Base-by-base conservation (phyloP, 2,888 invertebrate genomes). In the Ceriagrion tenellum region DNA sequence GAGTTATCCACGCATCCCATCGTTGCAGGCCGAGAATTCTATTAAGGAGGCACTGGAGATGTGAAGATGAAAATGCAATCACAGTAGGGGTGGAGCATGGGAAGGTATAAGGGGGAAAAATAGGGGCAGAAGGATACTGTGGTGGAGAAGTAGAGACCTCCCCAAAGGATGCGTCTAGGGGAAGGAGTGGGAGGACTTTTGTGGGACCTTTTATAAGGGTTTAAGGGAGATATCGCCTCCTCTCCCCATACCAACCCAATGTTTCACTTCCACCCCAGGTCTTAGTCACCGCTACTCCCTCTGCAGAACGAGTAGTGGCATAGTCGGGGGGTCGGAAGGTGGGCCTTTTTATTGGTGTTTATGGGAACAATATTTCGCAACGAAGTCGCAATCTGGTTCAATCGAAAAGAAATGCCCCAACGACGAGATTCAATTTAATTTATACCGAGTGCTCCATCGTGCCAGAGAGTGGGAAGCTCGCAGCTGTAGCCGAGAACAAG, bases 321-420 rank as follows among this genome's bases (percentile, higher is more conserved):
- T 47, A 47, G 47, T 10, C 26, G n/a, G 69, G n/a, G 69, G 69
- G 47, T 47, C 47, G 69, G 69, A 69, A 69, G 81, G 81, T 69
- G 69, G 81, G 35, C 81, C 13, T n/a, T 47, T 81, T 69, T 81
- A 81, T 81, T 81, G 81, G 35, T 81, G 81, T 81, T 81, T 81
- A 81, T 81, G 81, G 81, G 81, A 81, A 81, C 81, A 81, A 81
- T 81, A 81, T 81, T 81, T 81, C 81, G 81, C 81, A 81, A 81
- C 81, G 81, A 81, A 81, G 81, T 81, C 35, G 35, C 81, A 35
- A 81, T 81, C 81, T 4, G 26, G 35, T 81, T 23, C 81, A 81
- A 81, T 81, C 81, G 81, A 81, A 81, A 81, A 81, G 81, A 81
- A 81, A 18, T 81, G 30, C 81, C 81, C 81, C 26, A n/a, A n/a